These are phyloP conservation scores for Allobates femoralis DNA, from an alignment of 2,797 vertebrate genomes.

Conservation along the genomic window DNA sequence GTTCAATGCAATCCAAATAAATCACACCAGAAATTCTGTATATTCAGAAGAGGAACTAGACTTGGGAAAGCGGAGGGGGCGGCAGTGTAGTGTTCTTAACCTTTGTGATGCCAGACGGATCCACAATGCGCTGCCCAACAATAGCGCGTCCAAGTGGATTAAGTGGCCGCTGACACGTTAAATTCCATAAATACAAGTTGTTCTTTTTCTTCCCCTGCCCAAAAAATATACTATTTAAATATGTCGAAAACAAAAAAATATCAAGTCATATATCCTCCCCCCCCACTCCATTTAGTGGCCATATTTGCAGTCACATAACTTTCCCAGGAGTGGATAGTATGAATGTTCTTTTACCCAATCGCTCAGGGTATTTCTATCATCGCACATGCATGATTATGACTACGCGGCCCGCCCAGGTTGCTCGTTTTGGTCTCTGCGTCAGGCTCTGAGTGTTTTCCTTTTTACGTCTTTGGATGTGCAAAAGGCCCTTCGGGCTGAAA, in stretches of 20 bases:
- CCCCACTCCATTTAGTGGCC: background rate
- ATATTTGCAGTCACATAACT: background rate
- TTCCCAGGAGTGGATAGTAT: background rate
- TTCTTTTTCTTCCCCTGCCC: background rate
- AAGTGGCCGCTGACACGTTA: background rate
- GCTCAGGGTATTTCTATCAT: background rate
- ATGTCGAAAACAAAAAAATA: background rate
- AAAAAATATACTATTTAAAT: background rate
- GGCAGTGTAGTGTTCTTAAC: constrained; percentile 20
- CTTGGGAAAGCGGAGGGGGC: constrained; percentile 26
- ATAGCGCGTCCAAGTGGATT: constrained; percentile 19
- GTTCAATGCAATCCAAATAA: constrained; percentile 46
- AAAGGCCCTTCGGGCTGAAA: constrained; percentile 40
- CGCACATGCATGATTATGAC: background rate
- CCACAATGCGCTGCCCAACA: constrained; percentile 4
- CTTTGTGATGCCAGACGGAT: constrained; percentile 25
- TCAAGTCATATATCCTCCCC: background rate
- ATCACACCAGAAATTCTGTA: constrained; percentile 44
- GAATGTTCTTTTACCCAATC: background rate
- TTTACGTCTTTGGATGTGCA: constrained; percentile 44
- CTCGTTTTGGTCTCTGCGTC: background rate
- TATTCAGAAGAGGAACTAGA: constrained; percentile 15
- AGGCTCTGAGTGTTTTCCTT: constrained; percentile 44
- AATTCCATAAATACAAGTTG: background rate
- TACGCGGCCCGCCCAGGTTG: constrained; percentile 3